phyloP scores from a whole-genome alignment of 2,888 invertebrate species.

The Heliconius ethilla region DNA sequence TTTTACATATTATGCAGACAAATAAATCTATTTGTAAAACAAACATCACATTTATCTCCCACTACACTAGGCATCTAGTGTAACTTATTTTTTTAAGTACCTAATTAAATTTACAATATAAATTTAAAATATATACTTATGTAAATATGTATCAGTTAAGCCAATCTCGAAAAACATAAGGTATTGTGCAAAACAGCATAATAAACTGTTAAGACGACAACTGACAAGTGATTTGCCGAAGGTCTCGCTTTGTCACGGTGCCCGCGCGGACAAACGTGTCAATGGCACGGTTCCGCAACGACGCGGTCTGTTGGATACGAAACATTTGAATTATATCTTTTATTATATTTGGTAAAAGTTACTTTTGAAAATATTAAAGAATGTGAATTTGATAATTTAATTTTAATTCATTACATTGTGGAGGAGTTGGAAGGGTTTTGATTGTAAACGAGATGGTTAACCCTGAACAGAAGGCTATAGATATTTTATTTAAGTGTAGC shows the following conservation, averaged over 20 bases:
- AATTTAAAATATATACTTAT: neutral
- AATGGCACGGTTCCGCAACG: conserved; percentile 42
- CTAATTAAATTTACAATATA: neutral
- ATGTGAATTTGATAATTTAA: neutral
- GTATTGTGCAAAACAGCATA: conserved; percentile 14
- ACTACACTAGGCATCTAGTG: too few species aligned
- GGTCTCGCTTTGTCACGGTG: conserved; percentile 40
- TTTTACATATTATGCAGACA: too few species aligned
- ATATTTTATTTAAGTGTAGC: neutral
- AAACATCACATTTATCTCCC: too few species aligned
- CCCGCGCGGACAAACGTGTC: conserved; percentile 39
- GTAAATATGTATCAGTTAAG: neutral
- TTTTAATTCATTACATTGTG: neutral
- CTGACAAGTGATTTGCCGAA: conserved; percentile 21
- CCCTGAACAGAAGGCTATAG: neutral
- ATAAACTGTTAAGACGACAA: conserved; percentile 24
- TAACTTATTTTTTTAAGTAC: neutral
- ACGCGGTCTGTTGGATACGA: conserved; percentile 31
- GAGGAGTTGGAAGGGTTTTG: neutral
- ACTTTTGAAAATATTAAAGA: neutral
- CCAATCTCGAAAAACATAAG: neutral
- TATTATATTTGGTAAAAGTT: neutral
- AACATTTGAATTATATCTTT: conserved; percentile 15
- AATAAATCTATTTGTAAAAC: too few species aligned
- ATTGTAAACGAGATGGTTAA: neutral